Evolutionary conservation across 2,113 vertebrate species (phyloP), one percentile per base, ranked within the genome.

Genomic region (Bubo scandiacus): DNA sequence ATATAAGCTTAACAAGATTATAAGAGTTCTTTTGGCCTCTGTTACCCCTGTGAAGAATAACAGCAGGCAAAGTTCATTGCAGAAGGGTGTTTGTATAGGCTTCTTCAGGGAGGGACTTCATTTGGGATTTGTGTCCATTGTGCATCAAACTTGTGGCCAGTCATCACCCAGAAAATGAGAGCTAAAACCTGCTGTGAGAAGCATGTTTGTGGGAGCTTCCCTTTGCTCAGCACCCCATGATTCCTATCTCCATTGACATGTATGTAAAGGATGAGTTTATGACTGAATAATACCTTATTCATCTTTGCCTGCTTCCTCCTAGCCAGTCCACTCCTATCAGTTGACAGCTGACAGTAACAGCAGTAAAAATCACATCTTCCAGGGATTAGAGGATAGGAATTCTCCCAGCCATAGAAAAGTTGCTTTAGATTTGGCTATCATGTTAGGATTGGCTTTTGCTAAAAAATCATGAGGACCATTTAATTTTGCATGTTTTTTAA

Each of bases 361-460:
- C 52, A 84, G 59, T 38, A 87, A 87, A 55, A 92, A 54, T 75
- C 59, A 70, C 34, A 81, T 74, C 80, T 95, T 82, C 38, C 51
- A 65, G 29, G 52, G 47, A 88, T 81, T 81, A 92, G 63, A 88
- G 54, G 26, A 85, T 32, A 90, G 43, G 45, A 87, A 75, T 81
- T 85, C 57, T 91, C 45, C 32, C 51, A 82, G 55, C 15, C 81
- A 74, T 36, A 66, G 51, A 74, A 92, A 81, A 93, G 73, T 86
- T 92, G 45, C 51, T 91, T 79, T 91, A 79, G 38, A 82, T 93
- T 91, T 95, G 77, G 29, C 23, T 92, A 92, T 70, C 67, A 34
- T 52, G 16, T 52, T 58, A 82, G 29, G 32, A 91, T 58, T 85
- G 66, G 40, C 9, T 94, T 92, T 65, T 77, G 36, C 54, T 92